These are phyloP conservation scores for Agriopis leucophaearia DNA, from an alignment of 2,888 invertebrate species.

Conservation along the genomic window DNA sequence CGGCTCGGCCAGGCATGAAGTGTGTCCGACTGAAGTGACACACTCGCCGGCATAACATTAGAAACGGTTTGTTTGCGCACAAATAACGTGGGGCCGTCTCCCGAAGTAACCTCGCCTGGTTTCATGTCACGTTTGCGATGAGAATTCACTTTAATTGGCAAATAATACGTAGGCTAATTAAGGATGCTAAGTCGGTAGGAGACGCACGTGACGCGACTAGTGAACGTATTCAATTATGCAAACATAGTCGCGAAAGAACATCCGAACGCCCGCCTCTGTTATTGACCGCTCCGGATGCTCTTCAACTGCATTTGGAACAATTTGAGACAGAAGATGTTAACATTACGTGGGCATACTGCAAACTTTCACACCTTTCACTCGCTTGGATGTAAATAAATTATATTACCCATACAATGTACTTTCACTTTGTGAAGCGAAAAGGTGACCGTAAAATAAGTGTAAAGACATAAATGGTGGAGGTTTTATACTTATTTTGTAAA, in stretches of 20 bases:
- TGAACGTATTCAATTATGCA: constrained; percentile 84
- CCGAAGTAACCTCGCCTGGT: constrained; percentile 69
- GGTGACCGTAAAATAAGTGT: constrained; percentile 25
- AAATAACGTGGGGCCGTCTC: constrained; percentile 60
- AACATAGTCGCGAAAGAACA: constrained; percentile 79
- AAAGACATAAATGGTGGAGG: constrained; percentile 27
- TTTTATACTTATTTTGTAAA: constrained; percentile 47
- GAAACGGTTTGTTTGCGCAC: constrained; percentile 65
- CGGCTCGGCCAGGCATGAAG: constrained; percentile 47
- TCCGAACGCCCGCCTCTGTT: constrained; percentile 55
- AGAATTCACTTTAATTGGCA: constrained; percentile 87
- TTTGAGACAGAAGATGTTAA: constrained; percentile 21
- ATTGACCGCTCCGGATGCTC: constrained; percentile 59
- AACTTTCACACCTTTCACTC: constrained; percentile 71
- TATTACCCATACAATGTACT: constrained; percentile 54
- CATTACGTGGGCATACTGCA: constrained; percentile 36
- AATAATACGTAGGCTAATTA: constrained; percentile 87
- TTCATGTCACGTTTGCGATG: constrained; percentile 84
- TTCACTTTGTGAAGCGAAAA: constrained; percentile 50
- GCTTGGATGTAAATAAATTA: constrained; percentile 51
- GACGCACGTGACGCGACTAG: constrained; percentile 83
- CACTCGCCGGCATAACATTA: constrained; percentile 46
- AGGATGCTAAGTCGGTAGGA: constrained; percentile 84
- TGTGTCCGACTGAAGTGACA: constrained; percentile 43
- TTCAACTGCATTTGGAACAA: constrained; percentile 25